Conservation (phyloP, 2,797 vertebrate species). For the Pogoniulus pusillus region DNA sequence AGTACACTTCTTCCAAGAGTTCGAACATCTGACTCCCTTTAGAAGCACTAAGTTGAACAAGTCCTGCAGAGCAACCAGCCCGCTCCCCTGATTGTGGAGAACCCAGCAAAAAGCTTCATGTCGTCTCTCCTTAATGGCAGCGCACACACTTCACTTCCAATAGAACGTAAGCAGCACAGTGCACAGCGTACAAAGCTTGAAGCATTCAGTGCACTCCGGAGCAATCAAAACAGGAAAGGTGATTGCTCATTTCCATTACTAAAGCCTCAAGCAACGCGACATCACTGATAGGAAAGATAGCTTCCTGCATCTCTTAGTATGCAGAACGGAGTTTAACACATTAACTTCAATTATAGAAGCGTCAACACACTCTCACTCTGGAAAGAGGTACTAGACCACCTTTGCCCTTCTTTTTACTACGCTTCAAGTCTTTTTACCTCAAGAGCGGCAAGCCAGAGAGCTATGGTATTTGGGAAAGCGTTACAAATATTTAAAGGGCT, state of each 20-base stretch:
- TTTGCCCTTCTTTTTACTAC: background rate
- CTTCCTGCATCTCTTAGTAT: background rate
- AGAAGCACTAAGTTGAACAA: rapidly evolving
- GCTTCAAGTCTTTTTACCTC: background rate
- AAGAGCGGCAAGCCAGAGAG: background rate
- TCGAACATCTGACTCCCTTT: background rate
- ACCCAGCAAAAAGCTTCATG: background rate
- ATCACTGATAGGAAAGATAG: background rate
- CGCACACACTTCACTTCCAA: background rate
- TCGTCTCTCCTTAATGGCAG: background rate
- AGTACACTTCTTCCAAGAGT: rapidly evolving
- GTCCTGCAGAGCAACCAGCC: background rate
- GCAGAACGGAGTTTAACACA: background rate
- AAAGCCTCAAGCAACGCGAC: background rate
- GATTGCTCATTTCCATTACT: background rate
- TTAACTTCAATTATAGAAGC: background rate
- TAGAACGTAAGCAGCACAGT: rapidly evolving
- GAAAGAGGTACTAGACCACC: background rate
- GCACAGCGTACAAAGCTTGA: rapidly evolving
- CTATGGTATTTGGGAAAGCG: rapidly evolving
- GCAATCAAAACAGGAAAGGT: background rate
- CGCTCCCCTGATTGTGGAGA: background rate
- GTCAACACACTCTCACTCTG: background rate
- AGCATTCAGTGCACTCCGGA: rapidly evolving
- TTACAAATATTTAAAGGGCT: background rate